Conservation (phyloP, 2,113 vertebrate species). For the Girardinichthys multiradiatus region DNA sequence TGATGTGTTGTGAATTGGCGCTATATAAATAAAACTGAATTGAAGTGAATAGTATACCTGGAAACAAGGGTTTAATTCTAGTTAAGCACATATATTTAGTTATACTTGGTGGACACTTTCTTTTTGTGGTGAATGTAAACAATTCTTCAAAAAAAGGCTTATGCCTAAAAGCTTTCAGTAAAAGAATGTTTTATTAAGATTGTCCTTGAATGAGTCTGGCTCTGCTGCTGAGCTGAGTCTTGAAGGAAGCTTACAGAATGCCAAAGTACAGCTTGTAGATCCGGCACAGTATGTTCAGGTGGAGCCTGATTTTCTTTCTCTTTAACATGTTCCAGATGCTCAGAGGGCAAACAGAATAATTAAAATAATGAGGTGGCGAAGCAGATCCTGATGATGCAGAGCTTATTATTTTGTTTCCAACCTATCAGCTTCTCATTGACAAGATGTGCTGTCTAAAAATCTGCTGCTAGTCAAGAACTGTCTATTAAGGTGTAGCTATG, state of each 20-base stretch:
- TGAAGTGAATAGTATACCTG: no score
- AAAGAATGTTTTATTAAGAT: neutral
- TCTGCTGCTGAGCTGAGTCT: conserved; percentile 6
- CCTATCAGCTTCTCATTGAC: no score
- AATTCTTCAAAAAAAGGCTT: no score
- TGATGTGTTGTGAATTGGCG: no score
- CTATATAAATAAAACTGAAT: no score
- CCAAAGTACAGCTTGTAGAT: conserved; percentile 1
- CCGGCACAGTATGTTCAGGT: conserved; percentile 19
- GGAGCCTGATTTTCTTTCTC: conserved; percentile 3
- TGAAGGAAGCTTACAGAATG: conserved; percentile 22
- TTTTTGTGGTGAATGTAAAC: no score
- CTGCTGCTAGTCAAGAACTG: neutral
- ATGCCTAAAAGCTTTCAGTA: no score
- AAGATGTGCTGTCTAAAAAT: neutral
- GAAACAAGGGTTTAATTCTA: no score
- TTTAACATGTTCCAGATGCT: conserved; percentile 61
- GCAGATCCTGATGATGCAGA: neutral
- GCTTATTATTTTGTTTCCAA: conserved; percentile 8
- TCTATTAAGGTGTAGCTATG: neutral
- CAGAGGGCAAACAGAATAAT: conserved; percentile 42
- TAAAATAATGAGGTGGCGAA: conserved; percentile 28
- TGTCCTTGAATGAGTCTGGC: conserved; percentile 14
- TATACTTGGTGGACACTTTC: no score
- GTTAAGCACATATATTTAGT: no score